Base-by-base conservation (phyloP, 1,140 invertebrate genomes). In the Luehdorfia chinensis region DNA sequence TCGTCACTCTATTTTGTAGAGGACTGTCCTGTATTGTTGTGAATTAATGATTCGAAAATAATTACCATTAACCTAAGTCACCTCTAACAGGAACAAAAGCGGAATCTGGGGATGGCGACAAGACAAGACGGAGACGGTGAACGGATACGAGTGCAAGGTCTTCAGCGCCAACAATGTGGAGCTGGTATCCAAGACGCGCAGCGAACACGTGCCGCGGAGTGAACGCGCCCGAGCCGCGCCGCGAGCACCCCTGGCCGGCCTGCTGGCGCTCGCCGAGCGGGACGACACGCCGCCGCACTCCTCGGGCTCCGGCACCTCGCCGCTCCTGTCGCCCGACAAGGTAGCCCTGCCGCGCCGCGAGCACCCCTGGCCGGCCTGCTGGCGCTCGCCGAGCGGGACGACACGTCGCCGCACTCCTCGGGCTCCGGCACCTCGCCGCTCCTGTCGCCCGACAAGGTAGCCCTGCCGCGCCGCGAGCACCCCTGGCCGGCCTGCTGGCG, bases 161-260 rank as follows among this genome's bases (percentile, higher is more conserved):
- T 99, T 98, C 86, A 93, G 94, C 61, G 97, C 98, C 2, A 96
- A 93, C 61, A 99, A 99, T 88, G 97, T 99, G 15, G 95, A 99
- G 89, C 89, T 99, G 60, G 93, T 99, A 15, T 99, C 97, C 6
- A 97, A 97, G 89, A 98, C 97, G 0, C 89, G 98, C 53, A 93
- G 93, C 44, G 97, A 99, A 87, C 98, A 99, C 89, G 88, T 99
- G 58, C 92, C 93, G 0, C 92, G 93, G 56, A 90, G 56, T 1
- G 59, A 56, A 19, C 33, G 61, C 3, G 16, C 13, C 2, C 11
- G 43, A 4, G 25, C 25, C 2, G 6, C 37, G 49, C 4, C 23
- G 56, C 8, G 31, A 55, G 30, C 60, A 51, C 94, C 96, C n/a
- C 86, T 97, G 30, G 95, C 97, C 61, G 96, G 93, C 37, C 93